These are phyloP conservation scores for Lepilemur ruficaudatus DNA, from an alignment of 2,797 vertebrate species.

Conservation along the genomic window DNA sequence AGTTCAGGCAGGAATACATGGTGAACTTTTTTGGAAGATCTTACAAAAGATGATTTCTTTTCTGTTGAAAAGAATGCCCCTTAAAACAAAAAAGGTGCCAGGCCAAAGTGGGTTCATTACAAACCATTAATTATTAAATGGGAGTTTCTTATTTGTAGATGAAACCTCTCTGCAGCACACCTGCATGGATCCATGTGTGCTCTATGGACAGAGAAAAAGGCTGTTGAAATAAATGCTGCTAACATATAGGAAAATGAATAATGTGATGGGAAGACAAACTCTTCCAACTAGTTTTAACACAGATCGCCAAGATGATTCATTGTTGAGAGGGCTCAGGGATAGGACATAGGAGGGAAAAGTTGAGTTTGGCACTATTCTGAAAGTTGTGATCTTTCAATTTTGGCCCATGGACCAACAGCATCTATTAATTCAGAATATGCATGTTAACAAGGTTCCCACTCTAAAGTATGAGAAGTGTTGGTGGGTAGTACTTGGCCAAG, in stretches of 20 bases:
- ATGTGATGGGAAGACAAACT: not conserved
- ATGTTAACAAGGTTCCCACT: not conserved
- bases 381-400: not conserved
- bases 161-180: not conserved
- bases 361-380: not conserved
- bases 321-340: not conserved
- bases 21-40: not conserved
- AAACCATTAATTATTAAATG: not conserved
- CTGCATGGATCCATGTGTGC: not conserved
- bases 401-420: not conserved
- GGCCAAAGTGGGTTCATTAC: not conserved
- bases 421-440: not conserved
- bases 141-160: not conserved
- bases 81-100: not conserved
- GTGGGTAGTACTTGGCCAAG: not conserved
- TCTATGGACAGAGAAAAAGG: not conserved
- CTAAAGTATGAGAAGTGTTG: not conserved
- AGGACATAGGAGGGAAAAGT: not conserved
- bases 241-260: not conserved
- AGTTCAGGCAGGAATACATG: not conserved
- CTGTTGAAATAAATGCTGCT: not conserved
- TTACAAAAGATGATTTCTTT: not conserved
- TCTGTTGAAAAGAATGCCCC: not conserved
- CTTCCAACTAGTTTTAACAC: not conserved
- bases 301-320: not conserved